A percentile compares a stretch with the other conserved stretches of the same genome.
phyloP scores from a whole-genome alignment of 2,113 vertebrate species.

The Tricholaema leucomelas region DNA sequence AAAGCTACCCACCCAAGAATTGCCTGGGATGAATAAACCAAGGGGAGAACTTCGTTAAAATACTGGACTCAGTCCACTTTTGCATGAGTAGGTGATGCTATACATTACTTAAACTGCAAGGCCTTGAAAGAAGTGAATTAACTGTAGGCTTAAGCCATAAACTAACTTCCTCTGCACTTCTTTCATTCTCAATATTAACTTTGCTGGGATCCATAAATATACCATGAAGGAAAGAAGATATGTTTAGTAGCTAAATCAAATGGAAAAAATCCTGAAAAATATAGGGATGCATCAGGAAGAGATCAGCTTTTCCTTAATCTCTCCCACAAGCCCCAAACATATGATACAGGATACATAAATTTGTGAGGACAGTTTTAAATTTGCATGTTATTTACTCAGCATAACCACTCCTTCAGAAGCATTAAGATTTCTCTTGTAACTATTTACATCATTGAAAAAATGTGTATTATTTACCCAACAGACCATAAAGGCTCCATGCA shows the following conservation, averaged over 20 bases:
- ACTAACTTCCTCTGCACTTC: not conserved
- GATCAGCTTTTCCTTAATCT: not conserved
- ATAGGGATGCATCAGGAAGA: not conserved
- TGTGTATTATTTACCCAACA: constrained; percentile 28
- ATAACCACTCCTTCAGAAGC: constrained; percentile 12
- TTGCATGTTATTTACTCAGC: constrained; percentile 17
- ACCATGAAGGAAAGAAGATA: not conserved
- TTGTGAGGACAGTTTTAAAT: constrained; percentile 13
- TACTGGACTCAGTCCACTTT: not conserved
- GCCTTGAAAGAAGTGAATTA: not conserved
- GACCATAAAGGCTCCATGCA: constrained; percentile 48
- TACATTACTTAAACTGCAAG: not conserved
- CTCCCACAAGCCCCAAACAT: not conserved
- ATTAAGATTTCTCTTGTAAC: constrained; percentile 3
- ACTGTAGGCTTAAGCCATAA: not conserved
- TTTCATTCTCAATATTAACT: not conserved
- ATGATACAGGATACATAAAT: not conserved
- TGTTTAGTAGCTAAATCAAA: not conserved
- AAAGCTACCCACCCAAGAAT: not conserved
- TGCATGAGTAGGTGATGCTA: not conserved
- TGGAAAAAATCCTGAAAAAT: not conserved
- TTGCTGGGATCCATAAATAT: not conserved
- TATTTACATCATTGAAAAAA: constrained; percentile 14
- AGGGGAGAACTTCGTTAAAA: not conserved
- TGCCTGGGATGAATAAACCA: not conserved